A percentile compares a stretch with the other conserved stretches of the same genome.
phyloP scores from a whole-genome alignment of 2,888 invertebrate genomes.

The Cantharis nigra region DNA sequence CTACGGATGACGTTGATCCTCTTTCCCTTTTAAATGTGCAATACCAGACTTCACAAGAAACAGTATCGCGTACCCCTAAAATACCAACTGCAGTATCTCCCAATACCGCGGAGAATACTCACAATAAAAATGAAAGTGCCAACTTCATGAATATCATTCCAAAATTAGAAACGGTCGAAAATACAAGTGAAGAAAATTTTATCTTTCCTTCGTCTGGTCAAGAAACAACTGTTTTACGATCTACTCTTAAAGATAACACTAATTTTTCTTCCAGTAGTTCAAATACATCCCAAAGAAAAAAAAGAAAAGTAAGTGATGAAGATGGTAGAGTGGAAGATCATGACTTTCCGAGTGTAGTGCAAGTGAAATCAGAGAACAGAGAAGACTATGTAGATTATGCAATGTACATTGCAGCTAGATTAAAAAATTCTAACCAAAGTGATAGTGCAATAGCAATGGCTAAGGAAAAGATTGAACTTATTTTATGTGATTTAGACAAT shows the following conservation, averaged over 20 bases:
- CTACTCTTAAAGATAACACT: not conserved
- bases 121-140: no score
- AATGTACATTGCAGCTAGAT: not conserved
- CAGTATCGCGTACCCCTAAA: not conserved
- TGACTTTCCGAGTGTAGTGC: not conserved
- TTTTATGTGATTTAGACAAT: not conserved
- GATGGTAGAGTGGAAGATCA: not conserved
- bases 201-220: no score
- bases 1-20: not conserved
- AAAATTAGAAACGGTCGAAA: not conserved
- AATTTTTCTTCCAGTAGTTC: not conserved
- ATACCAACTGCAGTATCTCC: not conserved
- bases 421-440: not conserved
- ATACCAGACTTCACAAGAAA: not conserved
- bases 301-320: not conserved
- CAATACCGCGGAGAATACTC: no score
- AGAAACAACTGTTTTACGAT: not conserved
- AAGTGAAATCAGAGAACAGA: not conserved
- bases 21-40: not conserved
- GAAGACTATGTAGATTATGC: not conserved
- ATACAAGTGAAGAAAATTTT: not conserved
- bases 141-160: not conserved
- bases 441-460: not conserved
- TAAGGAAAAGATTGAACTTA: not conserved
- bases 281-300: not conserved